Evolutionary conservation across 2,888 invertebrate genomes (phyloP), one percentile per base, ranked within the genome.

Genomic region (Esperia sulphurella): DNA sequence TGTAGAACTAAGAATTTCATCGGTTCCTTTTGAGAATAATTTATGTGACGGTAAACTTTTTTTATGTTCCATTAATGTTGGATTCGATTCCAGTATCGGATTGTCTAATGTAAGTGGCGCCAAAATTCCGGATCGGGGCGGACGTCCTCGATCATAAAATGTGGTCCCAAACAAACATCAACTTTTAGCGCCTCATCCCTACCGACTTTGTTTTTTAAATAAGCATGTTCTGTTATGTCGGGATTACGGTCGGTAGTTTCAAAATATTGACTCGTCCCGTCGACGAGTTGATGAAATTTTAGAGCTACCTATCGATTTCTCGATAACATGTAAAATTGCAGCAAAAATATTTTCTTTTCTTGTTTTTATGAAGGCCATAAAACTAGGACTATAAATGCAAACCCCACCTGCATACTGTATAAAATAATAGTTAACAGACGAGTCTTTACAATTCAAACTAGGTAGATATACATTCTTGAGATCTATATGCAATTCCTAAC

Each of bases 91-190:
- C 71, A 68, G 75, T 86, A 86, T 86, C 83, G 79, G 75, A 68
- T 75, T 76, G 77, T 81, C 82, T 87, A 85, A 86, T 88, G 86
- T 66, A 57, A 65, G 68, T 80, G 88, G 88, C 88, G 88, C 88
- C 88, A 82, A 65, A 61, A 79, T 75, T 80, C 80, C 77, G 78
- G 68, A 52, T 52, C 61, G 58, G 52, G 68, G 66, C 79, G 76
- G 79, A 84, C 76, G 81, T 83, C 75, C 78, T 71, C 63, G 59
- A 61, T 75, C 79, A 80, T 86, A 80, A 87, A 86, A 79, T 68
- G 74, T 62, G 35, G 83, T 79, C 82, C 83, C 82, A 72, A 82
- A 81, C 74, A 83, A 85, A 86, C 81, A 84, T 63, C 59, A 77
- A 79, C 63, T 80, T 80, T 83, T 81, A 79, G 76, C 83, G 76